Evolutionary conservation across 2,797 vertebrate genomes (phyloP).

Genomic region (Streptopelia turtur): DNA sequence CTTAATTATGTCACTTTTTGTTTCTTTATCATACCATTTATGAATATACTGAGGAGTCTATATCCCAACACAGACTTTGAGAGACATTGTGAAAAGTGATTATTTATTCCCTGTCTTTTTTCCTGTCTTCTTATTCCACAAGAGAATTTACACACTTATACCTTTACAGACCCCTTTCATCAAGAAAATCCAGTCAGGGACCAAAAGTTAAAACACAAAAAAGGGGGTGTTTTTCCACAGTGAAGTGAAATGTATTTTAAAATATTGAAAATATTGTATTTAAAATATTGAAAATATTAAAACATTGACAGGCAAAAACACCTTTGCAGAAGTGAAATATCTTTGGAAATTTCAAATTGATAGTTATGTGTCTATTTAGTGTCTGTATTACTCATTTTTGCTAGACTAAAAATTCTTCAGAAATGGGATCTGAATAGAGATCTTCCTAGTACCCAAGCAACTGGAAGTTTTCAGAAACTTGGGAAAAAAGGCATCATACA

Average conservation of each 20-base stretch:
- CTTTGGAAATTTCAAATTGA: background rate
- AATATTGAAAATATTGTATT: fast-evolving
- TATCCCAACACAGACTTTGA: background rate
- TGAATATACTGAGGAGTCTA: background rate
- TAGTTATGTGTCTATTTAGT: background rate
- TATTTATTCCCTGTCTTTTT: background rate
- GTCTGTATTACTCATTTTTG: background rate
- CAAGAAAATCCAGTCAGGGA: background rate
- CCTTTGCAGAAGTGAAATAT: background rate
- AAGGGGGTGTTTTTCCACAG: background rate
- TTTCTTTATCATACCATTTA: background rate
- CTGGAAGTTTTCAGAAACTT: background rate
- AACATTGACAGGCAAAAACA: background rate
- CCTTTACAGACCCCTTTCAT: background rate
- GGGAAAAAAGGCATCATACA: background rate
- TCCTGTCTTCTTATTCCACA: background rate
- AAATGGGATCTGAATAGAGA: background rate
- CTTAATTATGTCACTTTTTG: background rate
- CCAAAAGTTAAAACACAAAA: background rate
- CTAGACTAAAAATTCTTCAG: background rate
- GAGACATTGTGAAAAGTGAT: background rate
- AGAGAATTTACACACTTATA: background rate
- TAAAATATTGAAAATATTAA: fast-evolving
- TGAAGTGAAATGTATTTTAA: background rate
- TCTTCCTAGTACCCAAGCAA: background rate